phyloP scores from a whole-genome alignment of 2,797 vertebrate genomes.

The Sebastes minor region DNA sequence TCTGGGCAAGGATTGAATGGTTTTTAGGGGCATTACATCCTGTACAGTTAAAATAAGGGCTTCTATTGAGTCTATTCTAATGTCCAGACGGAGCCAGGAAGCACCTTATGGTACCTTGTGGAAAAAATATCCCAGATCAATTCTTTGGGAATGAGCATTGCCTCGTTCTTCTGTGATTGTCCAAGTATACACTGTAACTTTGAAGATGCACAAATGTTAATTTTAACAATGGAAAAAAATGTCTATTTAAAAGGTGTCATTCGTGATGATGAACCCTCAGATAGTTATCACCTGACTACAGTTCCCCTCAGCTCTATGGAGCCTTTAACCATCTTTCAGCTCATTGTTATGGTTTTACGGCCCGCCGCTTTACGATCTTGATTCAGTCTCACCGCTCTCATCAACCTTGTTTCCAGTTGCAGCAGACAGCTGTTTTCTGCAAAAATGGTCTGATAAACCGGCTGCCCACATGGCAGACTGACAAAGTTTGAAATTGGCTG shows the following conservation, averaged over 20 bases:
- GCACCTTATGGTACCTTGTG: not conserved
- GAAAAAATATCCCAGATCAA: not conserved
- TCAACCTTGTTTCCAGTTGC: not conserved
- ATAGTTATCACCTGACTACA: not conserved
- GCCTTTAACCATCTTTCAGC: no score
- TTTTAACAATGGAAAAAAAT: not conserved
- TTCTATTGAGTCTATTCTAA: not conserved
- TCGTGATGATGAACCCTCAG: not conserved
- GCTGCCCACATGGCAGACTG: not conserved
- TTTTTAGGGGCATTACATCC: constrained; percentile 29
- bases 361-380: no score
- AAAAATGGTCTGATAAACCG: not conserved
- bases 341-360: no score
- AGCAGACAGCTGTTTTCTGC: not conserved
- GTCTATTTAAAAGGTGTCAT: not conserved
- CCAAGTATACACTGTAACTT: not conserved
- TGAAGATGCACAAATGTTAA: not conserved
- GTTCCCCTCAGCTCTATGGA: no score
- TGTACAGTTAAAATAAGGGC: constrained; percentile 6
- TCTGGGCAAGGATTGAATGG: constrained; percentile 29
- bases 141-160: not conserved
- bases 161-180: not conserved
- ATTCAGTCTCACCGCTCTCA: no score
- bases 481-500: not conserved
- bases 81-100: not conserved